These are phyloP conservation scores for Progne subis DNA, from an alignment of 2,113 vertebrate genomes.

Conservation along the genomic window DNA sequence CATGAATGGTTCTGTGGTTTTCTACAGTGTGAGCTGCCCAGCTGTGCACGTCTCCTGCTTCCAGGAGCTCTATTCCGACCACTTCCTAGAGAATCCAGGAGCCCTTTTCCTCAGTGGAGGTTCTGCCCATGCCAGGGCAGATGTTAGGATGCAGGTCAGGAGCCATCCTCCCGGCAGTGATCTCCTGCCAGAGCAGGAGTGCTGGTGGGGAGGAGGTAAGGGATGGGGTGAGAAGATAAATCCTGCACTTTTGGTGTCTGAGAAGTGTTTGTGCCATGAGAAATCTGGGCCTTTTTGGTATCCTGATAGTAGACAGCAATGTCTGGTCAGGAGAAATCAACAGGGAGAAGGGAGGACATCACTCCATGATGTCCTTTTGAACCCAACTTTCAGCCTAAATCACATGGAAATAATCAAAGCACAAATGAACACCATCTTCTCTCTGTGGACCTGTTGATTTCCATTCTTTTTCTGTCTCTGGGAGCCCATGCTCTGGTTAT, in stretches of 20 bases:
- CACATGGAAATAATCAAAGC: neutral
- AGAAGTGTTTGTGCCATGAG: neutral
- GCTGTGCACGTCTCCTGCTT: accelerated
- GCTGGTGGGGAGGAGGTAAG: neutral
- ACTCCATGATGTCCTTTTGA: neutral
- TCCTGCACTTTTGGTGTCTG: neutral
- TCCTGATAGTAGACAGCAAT: neutral
- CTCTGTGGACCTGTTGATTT: neutral
- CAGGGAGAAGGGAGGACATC: neutral
- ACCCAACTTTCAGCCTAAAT: neutral
- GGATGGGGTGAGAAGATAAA: neutral
- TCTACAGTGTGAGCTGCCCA: accelerated
- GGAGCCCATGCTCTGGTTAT: neutral
- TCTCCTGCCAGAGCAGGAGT: neutral
- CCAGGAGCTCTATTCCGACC: neutral
- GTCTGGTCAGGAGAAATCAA: neutral
- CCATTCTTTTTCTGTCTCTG: neutral
- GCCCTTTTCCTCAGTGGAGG: neutral
- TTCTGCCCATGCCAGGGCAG: neutral
- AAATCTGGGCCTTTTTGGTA: neutral
- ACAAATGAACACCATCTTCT: neutral
- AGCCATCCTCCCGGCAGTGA: neutral
- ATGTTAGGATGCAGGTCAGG: neutral
- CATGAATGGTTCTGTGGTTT: neutral
- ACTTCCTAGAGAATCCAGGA: neutral